Evolutionary conservation across 2,888 invertebrate genomes (phyloP).

Genomic region (Nephrotoma guestfalica): DNA sequence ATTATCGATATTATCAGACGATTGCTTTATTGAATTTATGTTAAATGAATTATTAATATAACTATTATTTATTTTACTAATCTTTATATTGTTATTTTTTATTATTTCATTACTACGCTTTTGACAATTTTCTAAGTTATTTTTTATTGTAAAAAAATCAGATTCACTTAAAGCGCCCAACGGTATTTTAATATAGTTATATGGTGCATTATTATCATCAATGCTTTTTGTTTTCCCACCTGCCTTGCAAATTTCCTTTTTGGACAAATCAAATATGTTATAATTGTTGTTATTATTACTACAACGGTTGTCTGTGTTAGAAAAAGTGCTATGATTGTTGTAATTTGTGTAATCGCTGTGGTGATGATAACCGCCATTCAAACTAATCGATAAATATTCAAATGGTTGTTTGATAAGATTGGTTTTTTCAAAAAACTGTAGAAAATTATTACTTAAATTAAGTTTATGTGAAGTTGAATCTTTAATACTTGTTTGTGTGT

Average conservation of each 20-base stretch:
- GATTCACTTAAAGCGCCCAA: constrained; percentile 29
- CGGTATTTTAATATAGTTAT: constrained; percentile 15
- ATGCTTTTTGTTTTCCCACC: not conserved
- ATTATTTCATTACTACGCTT: not conserved
- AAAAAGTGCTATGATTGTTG: not conserved
- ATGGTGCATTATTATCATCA: not conserved
- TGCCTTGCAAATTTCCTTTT: not conserved
- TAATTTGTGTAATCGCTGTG: not conserved
- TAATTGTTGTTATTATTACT: not conserved
- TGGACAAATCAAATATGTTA: not conserved
- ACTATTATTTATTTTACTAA: not conserved
- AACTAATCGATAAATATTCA: constrained; percentile 7
- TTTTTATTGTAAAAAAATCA: constrained; percentile 28
- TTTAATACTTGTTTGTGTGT: not conserved
- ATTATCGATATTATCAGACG: not conserved
- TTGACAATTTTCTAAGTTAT: constrained; percentile 3
- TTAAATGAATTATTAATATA: not conserved
- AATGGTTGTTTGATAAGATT: constrained; percentile 8
- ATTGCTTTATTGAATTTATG: not conserved
- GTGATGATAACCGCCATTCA: not conserved
- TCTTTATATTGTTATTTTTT: not conserved
- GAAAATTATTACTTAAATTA: not conserved
- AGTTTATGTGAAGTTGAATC: not conserved
- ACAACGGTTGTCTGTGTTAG: not conserved
- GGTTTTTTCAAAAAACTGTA: constrained; percentile 8